Evolutionary conservation across 2,113 vertebrate species (phyloP).

Genomic region (Bettongia penicillata): DNA sequence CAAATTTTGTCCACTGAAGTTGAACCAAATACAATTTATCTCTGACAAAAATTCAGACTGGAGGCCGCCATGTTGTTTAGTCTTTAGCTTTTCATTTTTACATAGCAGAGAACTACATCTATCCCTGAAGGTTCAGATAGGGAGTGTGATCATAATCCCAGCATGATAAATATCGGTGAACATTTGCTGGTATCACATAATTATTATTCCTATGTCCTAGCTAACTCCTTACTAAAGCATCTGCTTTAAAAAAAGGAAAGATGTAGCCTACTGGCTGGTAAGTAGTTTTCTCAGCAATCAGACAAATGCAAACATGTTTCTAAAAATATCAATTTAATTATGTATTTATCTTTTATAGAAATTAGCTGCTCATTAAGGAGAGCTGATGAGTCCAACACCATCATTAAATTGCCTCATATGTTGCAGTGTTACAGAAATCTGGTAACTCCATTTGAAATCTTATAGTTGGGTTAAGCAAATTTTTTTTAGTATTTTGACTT

Average conservation of each 20-base stretch:
- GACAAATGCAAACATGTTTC: slow-evolving; percentile 30
- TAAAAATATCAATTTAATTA: slow-evolving; percentile 25
- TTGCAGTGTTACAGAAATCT: not conserved
- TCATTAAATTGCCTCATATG: not conserved
- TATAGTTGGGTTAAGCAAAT: not conserved
- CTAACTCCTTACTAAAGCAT: not conserved
- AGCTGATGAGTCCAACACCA: slow-evolving; percentile 14
- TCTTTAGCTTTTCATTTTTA: slow-evolving; percentile 1
- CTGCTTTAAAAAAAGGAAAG: slow-evolving; percentile 35
- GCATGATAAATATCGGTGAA: slow-evolving; percentile 6
- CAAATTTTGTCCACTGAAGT: not conserved
- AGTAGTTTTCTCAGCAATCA: slow-evolving; percentile 28
- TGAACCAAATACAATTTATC: not conserved
- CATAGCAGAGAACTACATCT: not conserved
- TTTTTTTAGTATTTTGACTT: slow-evolving; percentile 21
- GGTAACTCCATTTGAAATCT: not conserved
- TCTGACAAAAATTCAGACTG: slow-evolving; percentile 13
- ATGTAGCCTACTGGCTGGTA: slow-evolving; percentile 6
- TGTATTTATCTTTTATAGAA: slow-evolving; percentile 32
- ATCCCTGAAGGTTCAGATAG: not conserved
- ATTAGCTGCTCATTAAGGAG: slow-evolving; percentile 36
- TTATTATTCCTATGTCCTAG: not conserved
- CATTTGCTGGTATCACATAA: not conserved
- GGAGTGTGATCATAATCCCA: slow-evolving; percentile 44
- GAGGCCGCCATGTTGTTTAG: not conserved